Conservation (phyloP, 1,140 invertebrate genomes). For the Kradibia gibbosae region DNA sequence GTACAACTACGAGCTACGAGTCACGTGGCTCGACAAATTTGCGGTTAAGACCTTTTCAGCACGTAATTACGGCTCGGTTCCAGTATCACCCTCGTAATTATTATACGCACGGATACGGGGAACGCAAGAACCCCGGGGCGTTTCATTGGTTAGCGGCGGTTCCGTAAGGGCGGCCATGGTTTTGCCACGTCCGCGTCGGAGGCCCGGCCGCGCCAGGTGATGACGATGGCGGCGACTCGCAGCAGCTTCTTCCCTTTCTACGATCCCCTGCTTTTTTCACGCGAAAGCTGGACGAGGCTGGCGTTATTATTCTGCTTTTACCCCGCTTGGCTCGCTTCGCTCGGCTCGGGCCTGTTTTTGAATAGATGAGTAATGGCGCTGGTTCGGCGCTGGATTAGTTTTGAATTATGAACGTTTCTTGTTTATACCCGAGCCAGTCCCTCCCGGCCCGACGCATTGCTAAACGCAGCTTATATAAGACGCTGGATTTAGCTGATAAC, state of each 20-base stretch:
- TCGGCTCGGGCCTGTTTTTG: constrained; percentile 21
- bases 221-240: background rate
- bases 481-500: constrained; percentile 1
- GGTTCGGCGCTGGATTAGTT: constrained; percentile 42
- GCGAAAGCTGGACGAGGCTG: background rate
- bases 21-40: constrained; percentile 28
- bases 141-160: background rate
- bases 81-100: background rate
- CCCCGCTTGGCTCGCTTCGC: constrained; percentile 1
- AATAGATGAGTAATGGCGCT: constrained; percentile 38
- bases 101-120: background rate
- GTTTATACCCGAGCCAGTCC: constrained; percentile 16
- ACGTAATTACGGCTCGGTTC: constrained; percentile 34
- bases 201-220: constrained; percentile 29
- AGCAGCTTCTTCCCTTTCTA: background rate
- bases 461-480: constrained; percentile 21
- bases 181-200: background rate
- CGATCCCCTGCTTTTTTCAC: too few relatives aligned
- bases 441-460: background rate
- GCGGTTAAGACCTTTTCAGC: constrained; percentile 36
- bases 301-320: background rate
- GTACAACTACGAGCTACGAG: too few relatives aligned
- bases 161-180: background rate
- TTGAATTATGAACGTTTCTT: constrained; percentile 49
- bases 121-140: background rate